phyloP scores from a whole-genome alignment of 2,797 vertebrate genomes.

The Macropodus opercularis region DNA sequence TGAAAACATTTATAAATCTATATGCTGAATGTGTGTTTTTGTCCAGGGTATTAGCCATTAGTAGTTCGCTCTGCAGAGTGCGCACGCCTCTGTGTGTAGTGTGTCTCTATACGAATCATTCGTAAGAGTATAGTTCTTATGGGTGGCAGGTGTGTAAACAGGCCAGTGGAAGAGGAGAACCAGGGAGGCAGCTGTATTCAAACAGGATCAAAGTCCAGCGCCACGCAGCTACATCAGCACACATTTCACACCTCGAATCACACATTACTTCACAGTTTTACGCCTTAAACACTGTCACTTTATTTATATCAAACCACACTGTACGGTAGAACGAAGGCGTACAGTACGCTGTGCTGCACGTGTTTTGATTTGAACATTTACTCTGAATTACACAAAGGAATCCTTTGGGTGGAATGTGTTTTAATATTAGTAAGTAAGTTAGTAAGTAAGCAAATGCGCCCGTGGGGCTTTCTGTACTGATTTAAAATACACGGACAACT shows the following conservation, averaged over 20 bases:
- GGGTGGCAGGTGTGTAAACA: conserved; percentile 80
- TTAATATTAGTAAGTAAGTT: conserved; percentile 12
- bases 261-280: conserved; percentile 26
- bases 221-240: conserved; percentile 23
- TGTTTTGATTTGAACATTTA: background rate
- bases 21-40: background rate
- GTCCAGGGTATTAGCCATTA: background rate
- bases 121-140: conserved; percentile 18
- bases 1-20: conserved; percentile 15
- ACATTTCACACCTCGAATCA: conserved; percentile 38
- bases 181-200: conserved; percentile 68
- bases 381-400: background rate
- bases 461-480: conserved; percentile 34
- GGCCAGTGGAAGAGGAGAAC: conserved; percentile 51
- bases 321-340: background rate
- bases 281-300: conserved; percentile 18
- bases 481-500: conserved; percentile 56
- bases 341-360: no score
- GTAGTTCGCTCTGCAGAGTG: background rate
- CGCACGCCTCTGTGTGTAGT: background rate
- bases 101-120: conserved; percentile 2
- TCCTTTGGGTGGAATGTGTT: no score
- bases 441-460: conserved; percentile 19
- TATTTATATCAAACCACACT: background rate
- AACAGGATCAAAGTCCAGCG: conserved; percentile 73